phyloP scores from a whole-genome alignment of 2,113 vertebrate species.

The Ptilorrhoa leucosticta region DNA sequence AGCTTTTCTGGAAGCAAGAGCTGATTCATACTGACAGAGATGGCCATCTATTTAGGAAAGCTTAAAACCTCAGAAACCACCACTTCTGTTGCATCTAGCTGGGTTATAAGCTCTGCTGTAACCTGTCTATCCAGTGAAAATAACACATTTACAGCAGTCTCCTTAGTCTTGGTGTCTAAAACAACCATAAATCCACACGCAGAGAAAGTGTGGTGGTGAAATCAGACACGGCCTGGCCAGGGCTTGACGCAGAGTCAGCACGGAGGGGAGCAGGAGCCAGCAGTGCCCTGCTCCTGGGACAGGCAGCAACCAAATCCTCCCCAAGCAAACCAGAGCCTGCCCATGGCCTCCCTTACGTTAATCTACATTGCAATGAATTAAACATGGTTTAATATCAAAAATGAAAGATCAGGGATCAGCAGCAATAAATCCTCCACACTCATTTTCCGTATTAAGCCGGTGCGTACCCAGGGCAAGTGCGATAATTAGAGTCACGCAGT shows the following conservation, averaged over 20 bases:
- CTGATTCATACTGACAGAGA: background rate
- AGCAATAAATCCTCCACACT: slow-evolving; percentile 39
- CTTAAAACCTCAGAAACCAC: background rate
- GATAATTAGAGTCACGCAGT: slow-evolving; percentile 22
- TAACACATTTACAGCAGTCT: background rate
- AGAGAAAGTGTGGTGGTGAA: background rate
- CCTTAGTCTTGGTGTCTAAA: background rate
- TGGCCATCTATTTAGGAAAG: background rate
- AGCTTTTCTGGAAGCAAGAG: background rate
- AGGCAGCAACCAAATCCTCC: background rate
- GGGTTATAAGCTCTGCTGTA: background rate
- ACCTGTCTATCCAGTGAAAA: background rate
- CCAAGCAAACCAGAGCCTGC: background rate
- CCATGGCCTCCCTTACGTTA: slow-evolving; percentile 28
- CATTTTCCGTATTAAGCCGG: slow-evolving; percentile 43
- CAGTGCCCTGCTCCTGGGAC: background rate
- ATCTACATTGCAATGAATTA: slow-evolving; percentile 62
- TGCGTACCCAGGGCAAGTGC: slow-evolving; percentile 36
- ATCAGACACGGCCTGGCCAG: background rate
- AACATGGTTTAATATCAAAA: slow-evolving; percentile 59
- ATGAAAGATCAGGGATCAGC: slow-evolving; percentile 22
- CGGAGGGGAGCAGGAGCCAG: background rate
- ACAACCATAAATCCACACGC: background rate
- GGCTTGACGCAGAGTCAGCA: background rate
- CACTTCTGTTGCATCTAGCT: background rate